These are phyloP conservation scores for Anaspis maculata DNA, from an alignment of 2,888 invertebrate species.

Conservation along the genomic window DNA sequence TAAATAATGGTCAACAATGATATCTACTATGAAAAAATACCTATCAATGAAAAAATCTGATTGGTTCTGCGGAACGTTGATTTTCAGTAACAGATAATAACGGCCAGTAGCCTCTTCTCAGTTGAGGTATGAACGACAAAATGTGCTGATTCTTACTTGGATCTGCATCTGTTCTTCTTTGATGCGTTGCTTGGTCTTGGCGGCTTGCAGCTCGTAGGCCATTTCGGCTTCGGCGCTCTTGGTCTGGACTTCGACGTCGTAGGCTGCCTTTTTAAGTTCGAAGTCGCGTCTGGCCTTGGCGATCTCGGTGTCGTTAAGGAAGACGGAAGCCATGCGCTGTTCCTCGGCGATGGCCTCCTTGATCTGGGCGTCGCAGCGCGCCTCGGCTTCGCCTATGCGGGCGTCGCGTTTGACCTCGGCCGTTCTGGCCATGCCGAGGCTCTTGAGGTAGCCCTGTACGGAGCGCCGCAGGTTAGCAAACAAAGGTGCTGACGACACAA, in stretches of 20 bases:
- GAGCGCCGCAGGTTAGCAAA: too few relatives aligned
- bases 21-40: too few relatives aligned
- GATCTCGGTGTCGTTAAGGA: slow-evolving; percentile 93
- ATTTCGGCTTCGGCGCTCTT: slow-evolving; percentile 89
- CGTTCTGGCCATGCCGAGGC: slow-evolving; percentile 89
- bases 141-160: too few relatives aligned
- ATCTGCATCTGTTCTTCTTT: slow-evolving; percentile 98
- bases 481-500: too few relatives aligned
- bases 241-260: slow-evolving; percentile 94
- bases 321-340: slow-evolving; percentile 89
- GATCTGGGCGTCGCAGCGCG: slow-evolving; percentile 82
- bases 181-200: slow-evolving; percentile 84
- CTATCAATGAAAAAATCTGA: too few relatives aligned
- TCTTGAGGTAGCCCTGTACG: slow-evolving; percentile 84
- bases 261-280: slow-evolving; percentile 93
- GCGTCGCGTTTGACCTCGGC: slow-evolving; percentile 95
- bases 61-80: too few relatives aligned
- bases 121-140: too few relatives aligned
- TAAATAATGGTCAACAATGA: too few relatives aligned
- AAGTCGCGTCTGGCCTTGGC: slow-evolving; percentile 95
- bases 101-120: too few relatives aligned
- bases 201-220: slow-evolving; percentile 88
- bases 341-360: slow-evolving; percentile 96
- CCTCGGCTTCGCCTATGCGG: slow-evolving; percentile 94
- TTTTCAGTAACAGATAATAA: too few relatives aligned